Conservation (phyloP, 2,888 invertebrate species). For the Drosophila borealis region DNA sequence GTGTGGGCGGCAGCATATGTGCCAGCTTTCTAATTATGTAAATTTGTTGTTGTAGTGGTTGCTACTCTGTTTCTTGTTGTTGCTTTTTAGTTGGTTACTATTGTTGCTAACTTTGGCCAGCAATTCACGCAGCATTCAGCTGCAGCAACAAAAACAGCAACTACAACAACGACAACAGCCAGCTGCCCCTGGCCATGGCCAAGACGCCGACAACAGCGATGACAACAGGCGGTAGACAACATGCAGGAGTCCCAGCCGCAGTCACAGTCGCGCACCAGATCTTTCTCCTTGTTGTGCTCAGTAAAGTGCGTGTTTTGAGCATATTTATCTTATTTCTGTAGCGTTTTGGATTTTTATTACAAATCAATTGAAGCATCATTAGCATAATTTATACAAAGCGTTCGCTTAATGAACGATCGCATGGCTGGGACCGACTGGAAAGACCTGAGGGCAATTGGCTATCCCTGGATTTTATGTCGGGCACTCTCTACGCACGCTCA, state of each 20-base stretch:
- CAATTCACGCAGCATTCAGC: constrained; percentile 41
- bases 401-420: constrained; percentile 84
- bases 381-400: constrained; percentile 86
- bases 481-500: constrained; percentile 17
- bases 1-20: constrained; percentile 73
- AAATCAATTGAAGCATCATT: constrained; percentile 85
- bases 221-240: constrained; percentile 43
- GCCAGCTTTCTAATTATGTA: constrained; percentile 79
- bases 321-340: constrained; percentile 84
- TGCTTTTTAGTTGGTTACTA: constrained; percentile 9
- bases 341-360: constrained; percentile 85
- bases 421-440: constrained; percentile 27
- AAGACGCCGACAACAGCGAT: constrained; percentile 26
- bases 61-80: constrained; percentile 25
- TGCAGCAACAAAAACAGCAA: constrained; percentile 25
- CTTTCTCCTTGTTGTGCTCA: constrained; percentile 30
- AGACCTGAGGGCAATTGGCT: constrained; percentile 20
- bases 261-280: constrained; percentile 31
- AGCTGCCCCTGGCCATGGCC: constrained; percentile 38
- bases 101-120: constrained; percentile 31
- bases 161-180: constrained; percentile 30
- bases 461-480: constrained; percentile 30
- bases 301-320: constrained; percentile 83
- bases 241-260: constrained; percentile 24
- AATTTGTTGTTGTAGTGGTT: constrained; percentile 47